Base-by-base conservation (phyloP, 2,888 invertebrate species). In the Encarsia formosa region DNA sequence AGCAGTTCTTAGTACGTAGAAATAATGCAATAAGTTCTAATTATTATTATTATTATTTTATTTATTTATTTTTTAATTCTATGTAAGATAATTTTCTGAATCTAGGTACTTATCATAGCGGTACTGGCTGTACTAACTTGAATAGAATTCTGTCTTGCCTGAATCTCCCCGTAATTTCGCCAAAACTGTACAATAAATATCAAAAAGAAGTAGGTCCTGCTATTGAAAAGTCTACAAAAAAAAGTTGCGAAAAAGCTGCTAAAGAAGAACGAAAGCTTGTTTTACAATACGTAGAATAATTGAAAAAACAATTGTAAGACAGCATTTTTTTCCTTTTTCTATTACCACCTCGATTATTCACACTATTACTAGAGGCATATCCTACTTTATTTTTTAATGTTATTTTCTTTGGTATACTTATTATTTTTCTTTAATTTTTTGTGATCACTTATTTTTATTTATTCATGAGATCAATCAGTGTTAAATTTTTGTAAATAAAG, bases 131-230 rank as follows among this genome's bases (percentile, higher is more conserved):
- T 41, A 23, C 26, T 9, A 15, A 22, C n/a, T 26, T 41, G 26
- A 41, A 23, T 6, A 41, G 24, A 41, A 23, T 41, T n/a, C 19
- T 41, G 16, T 23, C 41, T 16, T 41, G 41, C 15, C 5, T 26
- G 19, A 15, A 41, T 15, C 6, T 41, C 19, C 41, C 29, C 4
- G 5, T 19, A 9, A 23, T 41, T 8, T 13, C 18, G 9, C 20
- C 39, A 5, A 9, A 20, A 13, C 5, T 16, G 11, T 39, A n/a
- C 23, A 41, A 26, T 8, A 22, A 6, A 13, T 41, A 41, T 23
- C 11, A 41, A 41, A 24, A n/a, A 41, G 16, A 26, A 24, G 29
- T 41, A 18, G 41, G 41, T 23, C n/a, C 5, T 13, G 41, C 41
- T 9, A 41, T 41, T 24, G 41, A 41, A 26, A 16, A 41, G 19